These are phyloP conservation scores for Intoshia linei DNA, from an alignment of 1,140 invertebrate species.

Conservation along the genomic window DNA sequence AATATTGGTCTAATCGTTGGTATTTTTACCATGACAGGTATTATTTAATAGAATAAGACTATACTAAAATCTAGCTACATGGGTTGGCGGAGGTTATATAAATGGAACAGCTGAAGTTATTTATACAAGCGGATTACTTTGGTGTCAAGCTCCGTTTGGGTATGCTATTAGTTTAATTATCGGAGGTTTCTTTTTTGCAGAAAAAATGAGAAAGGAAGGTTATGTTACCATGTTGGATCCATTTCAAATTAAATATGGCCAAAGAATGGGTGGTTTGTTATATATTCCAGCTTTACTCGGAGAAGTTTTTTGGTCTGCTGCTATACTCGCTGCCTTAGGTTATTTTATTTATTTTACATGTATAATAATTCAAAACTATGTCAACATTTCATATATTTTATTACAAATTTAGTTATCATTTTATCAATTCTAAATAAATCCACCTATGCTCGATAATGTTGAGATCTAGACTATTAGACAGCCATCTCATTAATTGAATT, in stretches of 20 bases:
- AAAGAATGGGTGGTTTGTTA: conserved; percentile 69
- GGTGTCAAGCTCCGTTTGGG: conserved; percentile 85
- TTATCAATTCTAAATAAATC: too few relatives aligned
- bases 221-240: conserved; percentile 97
- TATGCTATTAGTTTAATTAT: conserved; percentile 69
- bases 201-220: conserved; percentile 72
- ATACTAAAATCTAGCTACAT: conserved; percentile 38
- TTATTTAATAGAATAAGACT: conserved; percentile 9
- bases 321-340: conserved; percentile 67
- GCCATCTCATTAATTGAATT: too few relatives aligned
- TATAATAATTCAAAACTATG: too few relatives aligned
- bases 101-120: conserved; percentile 85
- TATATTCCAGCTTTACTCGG: conserved; percentile 79
- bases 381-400: too few relatives aligned
- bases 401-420: too few relatives aligned
- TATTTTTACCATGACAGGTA: conserved; percentile 87
- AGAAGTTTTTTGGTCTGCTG: conserved; percentile 84
- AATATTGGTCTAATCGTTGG: conserved; percentile 76
- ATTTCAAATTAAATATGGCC: conserved; percentile 56
- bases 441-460: too few relatives aligned
- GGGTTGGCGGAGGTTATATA: conserved; percentile 93
- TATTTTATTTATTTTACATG: conserved; percentile 6
- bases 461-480: too few relatives aligned
- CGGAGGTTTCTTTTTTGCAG: conserved; percentile 73
- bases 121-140: conserved; percentile 44